Conservation (phyloP, 2,888 invertebrate species). For the Rotaria macrura region DNA sequence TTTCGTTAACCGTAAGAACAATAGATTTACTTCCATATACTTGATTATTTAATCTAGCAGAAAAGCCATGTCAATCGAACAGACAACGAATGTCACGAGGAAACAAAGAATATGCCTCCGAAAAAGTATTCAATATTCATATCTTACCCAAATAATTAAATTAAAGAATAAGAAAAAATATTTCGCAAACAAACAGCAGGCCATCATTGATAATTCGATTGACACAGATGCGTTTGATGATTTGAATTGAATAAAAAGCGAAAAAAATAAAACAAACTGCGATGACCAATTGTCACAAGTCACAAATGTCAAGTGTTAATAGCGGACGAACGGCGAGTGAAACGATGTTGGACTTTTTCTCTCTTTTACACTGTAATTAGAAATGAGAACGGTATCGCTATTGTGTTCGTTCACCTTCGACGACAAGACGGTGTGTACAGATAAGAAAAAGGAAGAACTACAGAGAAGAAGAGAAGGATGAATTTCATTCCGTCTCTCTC, state of each 20-base stretch:
- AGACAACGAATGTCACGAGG: too few species aligned
- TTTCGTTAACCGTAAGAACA: neutral
- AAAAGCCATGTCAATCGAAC: too few species aligned
- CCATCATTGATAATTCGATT: neutral
- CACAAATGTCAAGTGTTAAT: neutral
- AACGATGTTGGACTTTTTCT: neutral
- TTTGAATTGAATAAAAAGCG: too few species aligned
- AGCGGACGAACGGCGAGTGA: neutral
- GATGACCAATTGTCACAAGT: too few species aligned
- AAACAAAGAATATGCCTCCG: too few species aligned
- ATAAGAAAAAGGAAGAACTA: neutral
- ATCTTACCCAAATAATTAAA: conserved; percentile 43
- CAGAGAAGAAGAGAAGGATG: neutral
- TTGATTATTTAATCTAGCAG: too few species aligned
- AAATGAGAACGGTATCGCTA: neutral
- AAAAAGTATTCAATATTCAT: neutral
- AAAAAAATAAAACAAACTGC: too few species aligned
- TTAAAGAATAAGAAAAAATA: conserved; percentile 41
- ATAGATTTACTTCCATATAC: neutral
- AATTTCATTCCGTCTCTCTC: neutral
- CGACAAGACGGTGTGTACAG: neutral
- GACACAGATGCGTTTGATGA: too few species aligned
- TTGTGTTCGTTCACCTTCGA: conserved; percentile 1
- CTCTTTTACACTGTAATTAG: neutral
- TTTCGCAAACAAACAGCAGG: conserved; percentile 37